Evolutionary conservation across 2,113 vertebrate genomes (phyloP), one percentile per base, ranked within the genome.

Genomic region (Ranitomeya variabilis): DNA sequence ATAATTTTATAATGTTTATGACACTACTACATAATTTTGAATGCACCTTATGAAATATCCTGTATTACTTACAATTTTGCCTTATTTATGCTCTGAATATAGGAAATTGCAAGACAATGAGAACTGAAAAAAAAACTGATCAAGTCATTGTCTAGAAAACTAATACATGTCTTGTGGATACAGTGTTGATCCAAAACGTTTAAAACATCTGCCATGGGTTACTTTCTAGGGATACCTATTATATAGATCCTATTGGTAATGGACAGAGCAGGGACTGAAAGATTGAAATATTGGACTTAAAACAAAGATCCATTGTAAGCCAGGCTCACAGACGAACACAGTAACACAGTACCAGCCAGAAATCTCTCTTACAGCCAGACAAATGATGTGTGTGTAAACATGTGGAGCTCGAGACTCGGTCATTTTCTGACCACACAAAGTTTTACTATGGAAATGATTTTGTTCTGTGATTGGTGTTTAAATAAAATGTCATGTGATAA

Each of bases 261-360:
- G 1, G 62, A 54, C 37, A 54, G 81, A 83, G 81, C 81, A 83
- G 62, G 81, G 62, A 67, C 81, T 67, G 62, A 83, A 62, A 83
- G 62, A 83, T 54, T 67, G 62, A 83, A 62, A 83, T 45, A 83
- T 54, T 69, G 81, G 59, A 54, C 64, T 16, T 79, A 86, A 64
- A 67, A 86, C 85, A 86, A 86, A 86, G 85, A 37, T 86, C 18
- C 74, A 86, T 86, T 86, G 64, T 78, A 86, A 86, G 74, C 19
- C 59, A 18, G 23, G 23, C 85, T 79, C 52, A 19, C 26, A 19
- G 54, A 74, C 15, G 9, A 85, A 15, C 23, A 64, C 79, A 74
- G 85, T 86, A 85, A 15, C 23, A 64, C 79, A 74, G 85, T 86
- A 78, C 73, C 85, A 86, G 85, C 73, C 74, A 64, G 74, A 86